Evolutionary conservation across 2,113 vertebrate species (phyloP), one percentile per base, ranked within the genome.

Genomic region (Dromas ardeola): DNA sequence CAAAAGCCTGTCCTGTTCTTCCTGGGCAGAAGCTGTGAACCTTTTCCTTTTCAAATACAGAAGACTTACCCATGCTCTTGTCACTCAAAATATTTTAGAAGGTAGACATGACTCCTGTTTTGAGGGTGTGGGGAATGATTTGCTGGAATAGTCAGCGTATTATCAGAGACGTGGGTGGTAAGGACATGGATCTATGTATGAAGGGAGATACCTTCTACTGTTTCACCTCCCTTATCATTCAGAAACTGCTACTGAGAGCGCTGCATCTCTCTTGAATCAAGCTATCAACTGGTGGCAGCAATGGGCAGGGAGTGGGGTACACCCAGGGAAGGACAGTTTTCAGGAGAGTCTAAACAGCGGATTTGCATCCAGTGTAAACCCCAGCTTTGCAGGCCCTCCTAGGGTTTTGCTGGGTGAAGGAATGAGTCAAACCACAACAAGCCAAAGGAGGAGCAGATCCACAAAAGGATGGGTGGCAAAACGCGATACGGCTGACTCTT

Each of bases 141-240:
- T 69, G 11, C 53, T 49, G 4, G 5, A 23, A 45, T 30, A 62
- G n/a, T 34, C 2, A 2, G 15, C 20, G 4, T 19, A 10, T 71
- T 82, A 34, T n/a, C 27, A 15, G 61, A 36, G 67, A 8, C 13
- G 9, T 4, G 45, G 26, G 9, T 20, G 80, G 43, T 52, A 49
- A n/a, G 11, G 22, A 27, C 53, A 25, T 0, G 1, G 36, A 65
- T 6, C 10, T 83, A 7, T 14, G 2, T 22, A 4, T 0, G 5
- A 36, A 38, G 32, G 40, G 34, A 86, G 7, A 15, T 49, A 13
- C 10, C 15, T 45, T 38, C 21, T 14, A 15, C 13, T 15, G 2
- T 56, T 86, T 71, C 32, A 25, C 18, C 13, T 26, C 16, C 29
- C 2, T 30, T 40, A 30, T 13, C 19, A 8, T n/a, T 71, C 50